Percentiles rank a stretch among this genome's conserved stretches.
Evolutionary conservation across 2,888 invertebrate species (phyloP).

Genomic region (Hypselothyrea guttata): DNA sequence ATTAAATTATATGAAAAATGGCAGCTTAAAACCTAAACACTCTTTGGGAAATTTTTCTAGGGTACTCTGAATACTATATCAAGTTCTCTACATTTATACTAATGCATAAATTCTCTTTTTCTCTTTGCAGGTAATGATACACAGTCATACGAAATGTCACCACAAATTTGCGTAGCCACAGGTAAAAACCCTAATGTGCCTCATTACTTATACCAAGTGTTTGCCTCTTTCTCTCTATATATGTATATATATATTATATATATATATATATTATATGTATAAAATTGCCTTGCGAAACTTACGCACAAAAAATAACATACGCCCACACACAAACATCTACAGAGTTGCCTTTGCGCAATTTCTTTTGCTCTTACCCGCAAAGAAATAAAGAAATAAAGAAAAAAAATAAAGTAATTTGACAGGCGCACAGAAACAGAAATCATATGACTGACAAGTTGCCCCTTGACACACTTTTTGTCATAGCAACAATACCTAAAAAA

Average conservation of each 20-base stretch:
- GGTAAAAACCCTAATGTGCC: slow-evolving; percentile 44
- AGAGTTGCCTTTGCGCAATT: slow-evolving; percentile 62
- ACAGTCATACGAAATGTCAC: slow-evolving; percentile 20
- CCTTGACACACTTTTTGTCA: slow-evolving; percentile 77
- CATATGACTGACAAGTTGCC: slow-evolving; percentile 74
- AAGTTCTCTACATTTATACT: slow-evolving; percentile 1
- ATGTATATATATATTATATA: background rate
- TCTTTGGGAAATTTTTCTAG: too few relatives aligned
- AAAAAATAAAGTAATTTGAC: slow-evolving; percentile 58
- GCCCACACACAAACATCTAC: slow-evolving; percentile 23
- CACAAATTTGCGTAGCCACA: slow-evolving; percentile 25
- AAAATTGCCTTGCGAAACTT: slow-evolving; percentile 15
- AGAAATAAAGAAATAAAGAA: slow-evolving; percentile 17
- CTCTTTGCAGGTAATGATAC: slow-evolving; percentile 61
- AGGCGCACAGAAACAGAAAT: slow-evolving; percentile 58
- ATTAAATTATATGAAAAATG: too few relatives aligned
- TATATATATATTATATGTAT: background rate
- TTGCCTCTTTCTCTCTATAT: background rate
- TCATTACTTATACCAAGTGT: slow-evolving; percentile 1
- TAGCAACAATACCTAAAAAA: slow-evolving; percentile 65
- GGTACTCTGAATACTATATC: too few relatives aligned
- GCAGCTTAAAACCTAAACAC: too few relatives aligned
- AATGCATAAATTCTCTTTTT: slow-evolving; percentile 21
- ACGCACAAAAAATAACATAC: slow-evolving; percentile 16
- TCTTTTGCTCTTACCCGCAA: slow-evolving; percentile 49